phyloP scores from a whole-genome alignment of 2,797 vertebrate species.

The Pangasius mekongensis region DNA sequence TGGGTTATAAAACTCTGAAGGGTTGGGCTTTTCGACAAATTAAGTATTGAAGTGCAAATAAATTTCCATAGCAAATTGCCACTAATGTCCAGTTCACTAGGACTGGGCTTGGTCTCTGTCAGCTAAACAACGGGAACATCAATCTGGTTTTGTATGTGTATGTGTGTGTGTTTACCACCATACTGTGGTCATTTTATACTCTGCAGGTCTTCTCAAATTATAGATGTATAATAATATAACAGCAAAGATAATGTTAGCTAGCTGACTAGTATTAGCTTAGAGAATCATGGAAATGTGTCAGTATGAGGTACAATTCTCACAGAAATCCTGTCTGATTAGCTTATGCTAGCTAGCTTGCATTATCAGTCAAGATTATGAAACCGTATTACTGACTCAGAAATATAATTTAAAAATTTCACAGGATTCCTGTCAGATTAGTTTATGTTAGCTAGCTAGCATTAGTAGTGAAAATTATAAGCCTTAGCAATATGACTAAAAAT shows the following conservation, averaged over 20 bases:
- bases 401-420: neutral
- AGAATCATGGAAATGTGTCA: neutral
- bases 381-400: neutral
- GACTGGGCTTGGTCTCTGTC: neutral
- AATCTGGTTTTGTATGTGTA: neutral
- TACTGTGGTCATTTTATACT: neutral
- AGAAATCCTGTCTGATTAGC: neutral
- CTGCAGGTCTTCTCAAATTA: neutral
- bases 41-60: constrained; percentile 24
- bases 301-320: neutral
- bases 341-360: neutral
- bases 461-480: neutral
- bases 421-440: neutral
- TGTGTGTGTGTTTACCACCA: neutral
- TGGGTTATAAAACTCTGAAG: neutral
- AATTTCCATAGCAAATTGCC: constrained; percentile 22
- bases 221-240: neutral
- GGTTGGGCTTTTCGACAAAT: neutral
- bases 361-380: neutral
- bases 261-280: neutral
- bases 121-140: neutral
- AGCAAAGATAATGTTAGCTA: neutral
- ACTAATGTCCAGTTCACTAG: constrained; percentile 8
- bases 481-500: neutral
- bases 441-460: neutral